These are phyloP conservation scores for Amphipoea oculea DNA, from an alignment of 2,888 invertebrate species.

Conservation along the genomic window DNA sequence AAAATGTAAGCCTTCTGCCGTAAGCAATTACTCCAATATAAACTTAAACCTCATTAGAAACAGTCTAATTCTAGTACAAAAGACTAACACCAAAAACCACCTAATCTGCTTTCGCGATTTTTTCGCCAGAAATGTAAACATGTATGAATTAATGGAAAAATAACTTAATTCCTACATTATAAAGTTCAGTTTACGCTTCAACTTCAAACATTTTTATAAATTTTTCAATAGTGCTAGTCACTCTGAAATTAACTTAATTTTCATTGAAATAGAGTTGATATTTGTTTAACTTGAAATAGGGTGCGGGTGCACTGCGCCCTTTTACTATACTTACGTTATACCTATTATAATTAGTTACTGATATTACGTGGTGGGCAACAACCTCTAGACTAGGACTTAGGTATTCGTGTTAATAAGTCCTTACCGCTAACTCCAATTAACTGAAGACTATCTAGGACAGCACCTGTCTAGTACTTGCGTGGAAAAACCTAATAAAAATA, in stretches of 20 bases:
- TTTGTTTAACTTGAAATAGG: too few relatives aligned
- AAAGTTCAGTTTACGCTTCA: too few relatives aligned
- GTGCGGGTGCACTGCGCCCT: too few relatives aligned
- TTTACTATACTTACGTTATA: background rate
- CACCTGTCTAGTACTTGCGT: constrained; percentile 30
- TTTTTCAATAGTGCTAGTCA: too few relatives aligned
- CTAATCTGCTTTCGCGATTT: too few relatives aligned
- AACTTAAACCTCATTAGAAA: background rate
- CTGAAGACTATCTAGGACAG: constrained; percentile 4
- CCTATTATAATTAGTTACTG: background rate
- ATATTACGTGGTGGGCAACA: background rate
- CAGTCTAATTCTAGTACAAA: background rate
- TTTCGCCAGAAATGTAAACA: too few relatives aligned
- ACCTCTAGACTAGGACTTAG: background rate
- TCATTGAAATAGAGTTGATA: too few relatives aligned
- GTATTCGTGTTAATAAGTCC: constrained; percentile 26
- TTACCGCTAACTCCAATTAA: constrained; percentile 29
- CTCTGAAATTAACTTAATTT: too few relatives aligned
- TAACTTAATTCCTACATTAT: too few relatives aligned
- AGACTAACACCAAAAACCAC: background rate
- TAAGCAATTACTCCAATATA: background rate
- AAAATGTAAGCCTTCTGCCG: background rate
- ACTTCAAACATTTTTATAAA: too few relatives aligned
- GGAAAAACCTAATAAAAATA: constrained; percentile 32
- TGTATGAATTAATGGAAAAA: too few relatives aligned